phyloP scores from a whole-genome alignment of 2,797 vertebrate genomes.

The Geotrypetes seraphini region DNA sequence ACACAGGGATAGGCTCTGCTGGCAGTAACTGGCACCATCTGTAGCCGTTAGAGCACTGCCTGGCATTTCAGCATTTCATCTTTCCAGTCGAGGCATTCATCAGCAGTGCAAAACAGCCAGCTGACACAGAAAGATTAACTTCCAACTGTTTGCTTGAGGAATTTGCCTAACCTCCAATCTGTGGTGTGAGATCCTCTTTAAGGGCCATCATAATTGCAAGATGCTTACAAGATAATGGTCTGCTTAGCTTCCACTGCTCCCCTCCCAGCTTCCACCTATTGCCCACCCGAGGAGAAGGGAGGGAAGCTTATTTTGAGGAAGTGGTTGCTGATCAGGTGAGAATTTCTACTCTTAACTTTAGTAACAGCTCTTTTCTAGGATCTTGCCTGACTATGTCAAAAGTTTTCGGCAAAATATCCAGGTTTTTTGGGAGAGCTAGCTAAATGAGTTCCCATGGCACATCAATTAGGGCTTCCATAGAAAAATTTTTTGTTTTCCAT shows the following conservation, averaged over 20 bases:
- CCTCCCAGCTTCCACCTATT: constrained; percentile 32
- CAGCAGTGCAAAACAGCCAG: constrained; percentile 62
- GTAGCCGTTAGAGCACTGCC: constrained; percentile 68
- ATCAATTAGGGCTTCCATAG: no score
- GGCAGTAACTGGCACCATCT: constrained; percentile 80
- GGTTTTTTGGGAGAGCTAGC: no score
- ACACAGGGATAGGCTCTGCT: constrained; percentile 62
- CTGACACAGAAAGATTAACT: constrained; percentile 75
- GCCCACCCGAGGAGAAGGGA: constrained; percentile 33
- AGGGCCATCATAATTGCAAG: constrained; percentile 44
- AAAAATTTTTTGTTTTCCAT: no score
- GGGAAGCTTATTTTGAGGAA: neutral
- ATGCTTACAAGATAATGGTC: constrained; percentile 55
- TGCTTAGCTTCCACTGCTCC: constrained; percentile 28
- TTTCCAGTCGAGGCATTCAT: constrained; percentile 66
- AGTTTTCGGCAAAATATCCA: no score
- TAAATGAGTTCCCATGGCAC: no score
- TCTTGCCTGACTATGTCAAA: no score
- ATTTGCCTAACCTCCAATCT: constrained; percentile 50
- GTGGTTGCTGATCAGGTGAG: constrained; percentile 1
- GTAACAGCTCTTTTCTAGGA: no score
- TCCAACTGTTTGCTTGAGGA: constrained; percentile 77
- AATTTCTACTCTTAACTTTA: no score
- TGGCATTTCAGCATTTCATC: constrained; percentile 62
- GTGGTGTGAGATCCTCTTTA: constrained; percentile 47